A percentile compares a stretch with the other conserved stretches of the same genome.
Evolutionary conservation across 2,888 invertebrate species (phyloP).

Genomic region (Nezara viridula): DNA sequence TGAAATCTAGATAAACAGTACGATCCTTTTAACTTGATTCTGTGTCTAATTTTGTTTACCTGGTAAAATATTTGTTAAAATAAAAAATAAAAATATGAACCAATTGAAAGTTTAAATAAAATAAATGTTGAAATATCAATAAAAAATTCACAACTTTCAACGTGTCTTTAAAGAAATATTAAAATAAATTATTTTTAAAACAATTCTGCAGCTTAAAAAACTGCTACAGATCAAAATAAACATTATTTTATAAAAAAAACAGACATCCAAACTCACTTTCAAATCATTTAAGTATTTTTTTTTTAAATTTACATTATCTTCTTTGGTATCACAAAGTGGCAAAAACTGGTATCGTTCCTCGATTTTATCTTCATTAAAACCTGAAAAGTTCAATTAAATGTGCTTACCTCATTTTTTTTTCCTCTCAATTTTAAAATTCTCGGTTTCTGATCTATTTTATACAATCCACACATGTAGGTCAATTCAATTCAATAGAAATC

Average conservation of each 20-base stretch:
- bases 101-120: too few relatives aligned
- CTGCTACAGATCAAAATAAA: not conserved
- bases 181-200: not conserved
- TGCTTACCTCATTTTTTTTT: constrained; percentile 3
- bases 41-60: too few relatives aligned
- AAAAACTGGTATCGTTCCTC: not conserved
- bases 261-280: not conserved
- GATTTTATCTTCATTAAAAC: not conserved
- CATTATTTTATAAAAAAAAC: not conserved
- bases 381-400: not conserved
- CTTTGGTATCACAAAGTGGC: not conserved
- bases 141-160: too few relatives aligned
- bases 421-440: not conserved
- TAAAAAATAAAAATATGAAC: too few relatives aligned
- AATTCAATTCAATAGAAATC: not conserved
- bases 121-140: too few relatives aligned
- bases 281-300: not conserved
- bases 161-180: too few relatives aligned
- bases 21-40: too few relatives aligned
- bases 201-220: not conserved
- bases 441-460: not conserved
- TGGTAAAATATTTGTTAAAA: too few relatives aligned
- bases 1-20: too few relatives aligned
- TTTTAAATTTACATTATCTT: not conserved
- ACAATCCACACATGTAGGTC: not conserved